Conservation (phyloP, 2,797 vertebrate species). For the Ctenopoma kingsleyae region DNA sequence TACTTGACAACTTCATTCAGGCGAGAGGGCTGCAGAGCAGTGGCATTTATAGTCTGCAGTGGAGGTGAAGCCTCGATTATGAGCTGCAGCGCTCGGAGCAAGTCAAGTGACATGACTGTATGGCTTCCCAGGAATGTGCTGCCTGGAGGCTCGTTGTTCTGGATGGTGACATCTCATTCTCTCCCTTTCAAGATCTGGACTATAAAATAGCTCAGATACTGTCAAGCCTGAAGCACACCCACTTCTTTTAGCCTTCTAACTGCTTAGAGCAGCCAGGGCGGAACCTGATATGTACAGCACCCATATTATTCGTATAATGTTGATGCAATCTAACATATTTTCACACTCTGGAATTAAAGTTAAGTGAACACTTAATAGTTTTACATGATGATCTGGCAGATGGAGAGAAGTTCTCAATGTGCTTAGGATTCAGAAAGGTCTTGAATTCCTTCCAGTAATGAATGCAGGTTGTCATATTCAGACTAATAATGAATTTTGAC, state of each 20-base stretch:
- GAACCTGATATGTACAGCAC: background rate
- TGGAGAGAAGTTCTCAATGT: background rate
- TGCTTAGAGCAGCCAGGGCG: background rate
- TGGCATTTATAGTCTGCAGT: conserved; percentile 38
- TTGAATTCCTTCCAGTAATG: conserved; percentile 12
- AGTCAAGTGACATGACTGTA: conserved; percentile 37
- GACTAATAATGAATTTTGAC: conserved; percentile 25
- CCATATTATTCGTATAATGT: background rate
- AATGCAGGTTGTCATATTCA: conserved; percentile 18
- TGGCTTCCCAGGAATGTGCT: conserved; percentile 40
- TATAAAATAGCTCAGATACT: conserved; percentile 48
- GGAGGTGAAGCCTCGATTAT: conserved; percentile 44
- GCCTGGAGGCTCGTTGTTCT: conserved; percentile 58
- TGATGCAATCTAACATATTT: conserved; percentile 3
- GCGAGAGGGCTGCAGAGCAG: conserved; percentile 20
- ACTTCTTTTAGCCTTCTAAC: conserved; percentile 26
- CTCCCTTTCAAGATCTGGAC: conserved; percentile 49
- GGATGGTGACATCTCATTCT: conserved; percentile 62
- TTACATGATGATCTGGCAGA: conserved; percentile 9
- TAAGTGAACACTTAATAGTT: background rate
- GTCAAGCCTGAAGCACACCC: conserved; percentile 49
- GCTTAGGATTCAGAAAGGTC: conserved; percentile 15
- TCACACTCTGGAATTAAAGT: background rate
- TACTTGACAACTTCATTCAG: conserved; percentile 29
- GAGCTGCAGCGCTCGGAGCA: conserved; percentile 29